Evolutionary conservation across 35 echinoderm and acorn worm genomes (phyloP).

Genomic region (Anneissia japonica): DNA sequence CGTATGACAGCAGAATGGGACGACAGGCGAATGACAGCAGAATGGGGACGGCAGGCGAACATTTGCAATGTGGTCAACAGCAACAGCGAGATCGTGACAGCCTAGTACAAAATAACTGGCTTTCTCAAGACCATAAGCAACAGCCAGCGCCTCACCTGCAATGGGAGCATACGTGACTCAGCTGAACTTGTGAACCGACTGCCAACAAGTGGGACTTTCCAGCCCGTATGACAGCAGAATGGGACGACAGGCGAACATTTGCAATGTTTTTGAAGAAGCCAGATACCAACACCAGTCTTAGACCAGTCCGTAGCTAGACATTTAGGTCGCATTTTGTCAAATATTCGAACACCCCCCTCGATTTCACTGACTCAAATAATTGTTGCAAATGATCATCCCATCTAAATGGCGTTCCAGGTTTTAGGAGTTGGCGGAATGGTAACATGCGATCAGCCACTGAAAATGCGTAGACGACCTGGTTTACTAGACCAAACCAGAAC

Average conservation of each 20-base stretch:
- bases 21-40: too few relatives aligned
- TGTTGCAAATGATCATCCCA: neutral
- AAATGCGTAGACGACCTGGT: neutral
- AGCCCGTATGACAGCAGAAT: too few relatives aligned
- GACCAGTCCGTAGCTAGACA: too few relatives aligned
- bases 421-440: neutral
- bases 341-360: neutral
- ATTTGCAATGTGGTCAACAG: slow-evolving; percentile 34
- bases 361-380: neutral
- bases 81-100: slow-evolving; percentile 34
- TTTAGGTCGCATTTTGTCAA: too few relatives aligned
- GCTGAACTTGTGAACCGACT: slow-evolving; percentile 7
- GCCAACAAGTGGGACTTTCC: too few relatives aligned
- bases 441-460: neutral
- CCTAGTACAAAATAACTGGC: slow-evolving; percentile 32
- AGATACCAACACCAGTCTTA: neutral
- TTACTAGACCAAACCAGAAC: slow-evolving; percentile 10
- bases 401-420: neutral
- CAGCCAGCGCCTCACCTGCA: slow-evolving; percentile 35
- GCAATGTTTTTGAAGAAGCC: too few relatives aligned
- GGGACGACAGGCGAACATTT: too few relatives aligned
- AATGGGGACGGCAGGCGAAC: too few relatives aligned
- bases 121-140: slow-evolving; percentile 14
- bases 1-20: too few relatives aligned
- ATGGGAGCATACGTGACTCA: slow-evolving; percentile 39